These are phyloP conservation scores for Mactra quadrangularis DNA, from an alignment of 1,140 invertebrate species.

Conservation along the genomic window DNA sequence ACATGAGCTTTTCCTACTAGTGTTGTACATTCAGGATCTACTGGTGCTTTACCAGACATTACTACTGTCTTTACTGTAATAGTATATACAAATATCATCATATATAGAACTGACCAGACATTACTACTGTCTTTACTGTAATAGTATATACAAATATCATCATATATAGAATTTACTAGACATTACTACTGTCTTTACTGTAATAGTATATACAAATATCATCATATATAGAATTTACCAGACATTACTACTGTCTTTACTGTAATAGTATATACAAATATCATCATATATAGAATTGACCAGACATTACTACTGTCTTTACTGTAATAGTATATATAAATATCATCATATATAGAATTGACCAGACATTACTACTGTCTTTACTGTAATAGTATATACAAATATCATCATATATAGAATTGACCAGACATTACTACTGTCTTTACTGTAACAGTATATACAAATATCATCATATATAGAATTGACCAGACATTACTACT, in stretches of 20 bases:
- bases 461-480: too few species aligned
- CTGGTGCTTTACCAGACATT: slow-evolving; percentile 83
- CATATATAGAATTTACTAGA: slow-evolving; percentile 79
- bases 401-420: too few species aligned
- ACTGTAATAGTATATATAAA: too few species aligned
- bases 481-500: too few species aligned
- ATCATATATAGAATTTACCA: slow-evolving; percentile 70
- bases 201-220: slow-evolving; percentile 36
- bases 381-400: too few species aligned
- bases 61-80: slow-evolving; percentile 81
- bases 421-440: too few species aligned
- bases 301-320: too few species aligned
- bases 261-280: slow-evolving; percentile 58
- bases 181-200: slow-evolving; percentile 80
- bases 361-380: too few species aligned
- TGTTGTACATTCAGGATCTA: slow-evolving; percentile 83
- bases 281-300: too few species aligned
- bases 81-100: not conserved
- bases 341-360: too few species aligned
- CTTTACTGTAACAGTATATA: too few species aligned
- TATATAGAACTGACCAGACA: slow-evolving; percentile 82
- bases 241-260: slow-evolving; percentile 81
- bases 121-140: slow-evolving; percentile 80
- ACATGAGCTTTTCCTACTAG: slow-evolving; percentile 82
- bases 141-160: slow-evolving; percentile 10